Evolutionary conservation across 2,797 vertebrate species (phyloP).

Genomic region (Enteromius trimaculatus): DNA sequence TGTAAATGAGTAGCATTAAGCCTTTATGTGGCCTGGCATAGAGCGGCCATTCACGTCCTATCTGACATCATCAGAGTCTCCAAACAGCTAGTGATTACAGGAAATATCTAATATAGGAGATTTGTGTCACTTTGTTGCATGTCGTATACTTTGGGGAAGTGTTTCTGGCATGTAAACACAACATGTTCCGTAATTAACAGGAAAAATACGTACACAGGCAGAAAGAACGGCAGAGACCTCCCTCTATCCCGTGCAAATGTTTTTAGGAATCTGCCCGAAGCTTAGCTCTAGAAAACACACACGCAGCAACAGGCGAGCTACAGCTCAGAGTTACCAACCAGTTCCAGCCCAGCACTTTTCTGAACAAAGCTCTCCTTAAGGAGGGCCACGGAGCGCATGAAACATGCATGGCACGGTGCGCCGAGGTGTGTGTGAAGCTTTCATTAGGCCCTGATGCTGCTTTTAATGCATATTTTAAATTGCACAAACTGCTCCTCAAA

Average conservation of each 20-base stretch:
- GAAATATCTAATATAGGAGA: conserved; percentile 54
- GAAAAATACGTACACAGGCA: conserved; percentile 11
- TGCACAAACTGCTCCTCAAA: conserved; percentile 56
- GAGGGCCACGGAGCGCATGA: conserved; percentile 53
- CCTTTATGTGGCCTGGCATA: conserved; percentile 37
- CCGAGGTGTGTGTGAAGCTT: conserved; percentile 48
- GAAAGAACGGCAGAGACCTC: conserved; percentile 14
- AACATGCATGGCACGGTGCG: conserved; percentile 52
- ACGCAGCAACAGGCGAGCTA: conserved; percentile 56
- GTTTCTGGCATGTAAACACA: conserved; percentile 46
- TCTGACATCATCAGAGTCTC: conserved; percentile 41
- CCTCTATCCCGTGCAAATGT: conserved; percentile 29
- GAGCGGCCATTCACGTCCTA: conserved; percentile 27
- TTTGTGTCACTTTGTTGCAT: conserved; percentile 51
- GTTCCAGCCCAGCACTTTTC: conserved; percentile 46
- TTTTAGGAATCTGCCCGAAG: conserved; percentile 36
- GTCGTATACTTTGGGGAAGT: conserved; percentile 45
- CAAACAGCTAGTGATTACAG: conserved; percentile 46
- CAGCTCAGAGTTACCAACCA: conserved; percentile 50
- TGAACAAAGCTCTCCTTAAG: conserved; percentile 62
- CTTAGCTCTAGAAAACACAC: conserved; percentile 41
- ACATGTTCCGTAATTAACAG: conserved; percentile 36
- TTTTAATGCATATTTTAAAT: conserved; percentile 69
- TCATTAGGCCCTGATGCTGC: conserved; percentile 55
- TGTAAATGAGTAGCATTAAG: conserved; percentile 47